Base-by-base conservation (phyloP, 92 coral and sea anemone species). In the Micromussa lordhowensis region DNA sequence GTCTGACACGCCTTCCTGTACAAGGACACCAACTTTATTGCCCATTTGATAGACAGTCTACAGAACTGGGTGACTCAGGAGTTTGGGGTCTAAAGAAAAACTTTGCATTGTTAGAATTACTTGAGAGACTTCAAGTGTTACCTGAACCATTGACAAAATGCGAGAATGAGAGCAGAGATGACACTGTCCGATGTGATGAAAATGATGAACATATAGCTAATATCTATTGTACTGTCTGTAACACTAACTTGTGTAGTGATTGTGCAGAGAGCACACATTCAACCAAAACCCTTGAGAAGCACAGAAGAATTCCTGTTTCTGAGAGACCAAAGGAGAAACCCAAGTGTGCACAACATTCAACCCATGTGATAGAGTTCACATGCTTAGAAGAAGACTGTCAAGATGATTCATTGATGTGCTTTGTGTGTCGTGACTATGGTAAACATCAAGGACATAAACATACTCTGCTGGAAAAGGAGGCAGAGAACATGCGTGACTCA, bases 41-140 rank as follows among this genome's bases (percentile, higher is more conserved):
- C 36, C 99, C 99, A 55, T 98, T 98, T 93, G 99, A 98, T 83
- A 93, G 99, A 83, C 98, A 98, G 89, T 91, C 91, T 26, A 98
- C 99, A 53, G 98, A 94, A 76, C 93, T 98, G n/a, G 90, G 96
- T 73, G 99, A 98, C 91, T 98, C 99, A 3, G 99, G 99, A 30
- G 98, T 98, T 1, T 98, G 99, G 99, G 99, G 99, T 15, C 91
- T 98, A 1, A 98, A 98, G 94, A 98, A 98, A 77, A 98, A 98
- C 90, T 98, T 98, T 92, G 99, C 99, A 5, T 82, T 98, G 83
- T 86, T 98, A 34, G 99, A 98, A 75, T 92, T 98, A 17, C 92
- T 98, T 51, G 99, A 98, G 73, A 92, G 98, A 40, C 79, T 98
- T 24, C 96, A 94, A 82, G 93, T 93, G 13, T 80, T 96, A 18